Conservation (phyloP, 2,113 vertebrate genomes). For the Diglossa brunneiventris region DNA sequence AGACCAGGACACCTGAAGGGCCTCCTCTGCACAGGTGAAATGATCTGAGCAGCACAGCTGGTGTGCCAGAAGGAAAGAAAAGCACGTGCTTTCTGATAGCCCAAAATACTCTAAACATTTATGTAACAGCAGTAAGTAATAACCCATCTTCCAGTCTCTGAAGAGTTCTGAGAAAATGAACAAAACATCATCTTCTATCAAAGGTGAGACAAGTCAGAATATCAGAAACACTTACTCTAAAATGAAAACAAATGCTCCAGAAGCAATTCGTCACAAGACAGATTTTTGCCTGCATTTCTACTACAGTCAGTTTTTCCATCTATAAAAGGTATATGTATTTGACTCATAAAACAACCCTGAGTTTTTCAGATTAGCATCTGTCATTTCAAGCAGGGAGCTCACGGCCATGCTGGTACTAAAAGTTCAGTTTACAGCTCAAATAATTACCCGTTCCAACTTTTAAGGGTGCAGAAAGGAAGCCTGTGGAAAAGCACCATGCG, state of each 20-base stretch:
- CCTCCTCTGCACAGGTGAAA: not conserved
- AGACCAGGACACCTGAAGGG: not conserved
- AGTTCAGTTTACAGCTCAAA: not conserved
- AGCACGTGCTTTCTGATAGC: not conserved
- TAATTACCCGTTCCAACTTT: rapidly evolving
- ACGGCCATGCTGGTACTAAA: not conserved
- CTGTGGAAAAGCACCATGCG: not conserved
- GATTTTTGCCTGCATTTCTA: not conserved
- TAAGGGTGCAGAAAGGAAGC: rapidly evolving
- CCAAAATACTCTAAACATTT: not conserved
- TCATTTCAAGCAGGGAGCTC: not conserved
- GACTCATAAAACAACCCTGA: not conserved
- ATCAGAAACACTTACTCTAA: not conserved
- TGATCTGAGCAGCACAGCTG: not conserved
- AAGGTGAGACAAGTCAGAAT: not conserved
- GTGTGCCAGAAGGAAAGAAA: not conserved
- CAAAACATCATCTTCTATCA: not conserved
- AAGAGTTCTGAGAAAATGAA: not conserved
- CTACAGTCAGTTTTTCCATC: not conserved
- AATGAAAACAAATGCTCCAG: not conserved
- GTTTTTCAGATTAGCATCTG: not conserved
- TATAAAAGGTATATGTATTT: not conserved
- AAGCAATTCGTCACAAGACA: not conserved
- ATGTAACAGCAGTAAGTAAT: not conserved
- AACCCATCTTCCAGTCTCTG: not conserved